These are phyloP conservation scores for Pseudachorutes palmiensis DNA, from an alignment of 1,140 invertebrate genomes.

Conservation along the genomic window DNA sequence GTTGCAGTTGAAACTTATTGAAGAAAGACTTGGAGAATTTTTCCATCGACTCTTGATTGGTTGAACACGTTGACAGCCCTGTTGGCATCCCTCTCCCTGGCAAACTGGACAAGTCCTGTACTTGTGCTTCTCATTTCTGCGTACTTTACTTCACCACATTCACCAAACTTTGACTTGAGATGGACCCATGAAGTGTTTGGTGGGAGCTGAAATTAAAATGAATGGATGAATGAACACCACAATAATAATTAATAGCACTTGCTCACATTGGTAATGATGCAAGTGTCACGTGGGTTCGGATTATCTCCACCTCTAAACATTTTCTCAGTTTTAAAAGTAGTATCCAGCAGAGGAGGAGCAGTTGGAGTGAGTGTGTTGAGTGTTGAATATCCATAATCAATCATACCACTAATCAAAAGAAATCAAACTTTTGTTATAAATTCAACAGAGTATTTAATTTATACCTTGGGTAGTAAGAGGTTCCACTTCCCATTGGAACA, in stretches of 20 bases:
- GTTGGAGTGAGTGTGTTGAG: too few species aligned
- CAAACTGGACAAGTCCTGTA: constrained; percentile 76
- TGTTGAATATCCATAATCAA: constrained; percentile 32
- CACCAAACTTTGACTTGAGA: constrained; percentile 74
- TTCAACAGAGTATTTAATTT: too few species aligned
- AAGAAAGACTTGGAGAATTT: constrained; percentile 70
- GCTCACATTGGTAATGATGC: constrained; percentile 69
- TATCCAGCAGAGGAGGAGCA: constrained; percentile 24
- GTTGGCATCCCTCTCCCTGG: constrained; percentile 76
- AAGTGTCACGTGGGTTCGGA: constrained; percentile 52
- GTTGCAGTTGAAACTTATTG: constrained; percentile 48
- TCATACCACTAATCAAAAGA: constrained; percentile 37
- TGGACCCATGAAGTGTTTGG: constrained; percentile 74
- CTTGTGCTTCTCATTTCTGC: constrained; percentile 83
- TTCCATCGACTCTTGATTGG: constrained; percentile 69
- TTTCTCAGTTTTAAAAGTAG: constrained; percentile 26
- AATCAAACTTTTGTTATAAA: background rate
- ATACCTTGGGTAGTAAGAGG: constrained; percentile 31
- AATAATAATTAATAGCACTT: constrained; percentile 13
- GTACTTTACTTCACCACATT: constrained; percentile 82
- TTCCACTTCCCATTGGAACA: constrained; percentile 11
- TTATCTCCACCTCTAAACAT: constrained; percentile 38
- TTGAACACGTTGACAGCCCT: constrained; percentile 82
- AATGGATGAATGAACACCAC: background rate
- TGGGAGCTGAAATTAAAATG: constrained; percentile 49